phyloP scores from a whole-genome alignment of 2,797 vertebrate species.

The Sandelia bainsii region DNA sequence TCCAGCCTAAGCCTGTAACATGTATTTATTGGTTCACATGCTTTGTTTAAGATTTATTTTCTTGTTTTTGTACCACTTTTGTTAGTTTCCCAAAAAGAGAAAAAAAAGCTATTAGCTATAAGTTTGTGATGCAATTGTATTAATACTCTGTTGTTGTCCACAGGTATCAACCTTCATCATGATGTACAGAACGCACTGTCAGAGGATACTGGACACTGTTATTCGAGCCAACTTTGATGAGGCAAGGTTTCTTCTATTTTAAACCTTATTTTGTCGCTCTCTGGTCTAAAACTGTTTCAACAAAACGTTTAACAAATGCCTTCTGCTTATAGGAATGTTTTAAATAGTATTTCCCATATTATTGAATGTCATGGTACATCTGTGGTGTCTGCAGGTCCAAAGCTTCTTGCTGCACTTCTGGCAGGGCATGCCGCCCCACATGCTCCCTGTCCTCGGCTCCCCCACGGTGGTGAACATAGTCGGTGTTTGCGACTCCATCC shows the following conservation, averaged over 20 bases:
- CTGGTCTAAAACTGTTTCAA: not conserved
- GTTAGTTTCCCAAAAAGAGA: constrained; percentile 17
- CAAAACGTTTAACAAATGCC: not conserved
- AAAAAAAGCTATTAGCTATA: constrained; percentile 31
- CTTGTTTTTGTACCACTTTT: constrained; percentile 75
- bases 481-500: constrained; percentile 98
- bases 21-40: constrained; percentile 77
- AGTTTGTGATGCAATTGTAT: constrained; percentile 50
- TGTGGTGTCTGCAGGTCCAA: constrained; percentile 89
- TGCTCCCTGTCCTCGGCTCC: constrained; percentile 96
- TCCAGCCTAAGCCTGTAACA: constrained; percentile 74
- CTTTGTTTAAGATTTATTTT: constrained; percentile 81
- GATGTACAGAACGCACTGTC: constrained; percentile 99
- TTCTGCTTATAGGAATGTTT: not conserved
- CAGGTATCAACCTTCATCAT: constrained; percentile 99
- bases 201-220: constrained; percentile 99
- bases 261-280: not conserved
- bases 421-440: constrained; percentile 99
- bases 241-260: constrained; percentile 78
- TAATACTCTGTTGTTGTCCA: constrained; percentile 57
- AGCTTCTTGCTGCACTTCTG: constrained; percentile 99
- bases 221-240: constrained; percentile 99
- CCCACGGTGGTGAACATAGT: constrained; percentile 98
- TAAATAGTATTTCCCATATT: constrained; percentile 2
- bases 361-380: not conserved